Base-by-base conservation (phyloP, 1,140 invertebrate genomes). In the Penaeus indicus region DNA sequence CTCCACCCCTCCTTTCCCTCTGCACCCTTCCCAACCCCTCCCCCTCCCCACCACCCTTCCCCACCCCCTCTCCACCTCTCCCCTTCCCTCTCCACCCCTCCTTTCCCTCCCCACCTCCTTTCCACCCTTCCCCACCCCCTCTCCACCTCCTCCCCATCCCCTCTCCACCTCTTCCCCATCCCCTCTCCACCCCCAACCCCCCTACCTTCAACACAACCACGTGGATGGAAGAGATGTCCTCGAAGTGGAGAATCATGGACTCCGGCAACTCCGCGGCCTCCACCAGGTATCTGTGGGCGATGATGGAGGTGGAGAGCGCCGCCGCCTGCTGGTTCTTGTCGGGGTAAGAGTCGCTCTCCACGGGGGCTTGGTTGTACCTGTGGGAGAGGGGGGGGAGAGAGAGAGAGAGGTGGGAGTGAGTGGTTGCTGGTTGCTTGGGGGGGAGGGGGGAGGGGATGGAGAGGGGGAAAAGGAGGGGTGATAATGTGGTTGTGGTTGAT, bases 211-310 rank as follows among this genome's bases (percentile, higher is more conserved):
- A 85, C 16, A 89, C 84, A 72, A 86, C 63, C 25, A 86, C 42
- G 69, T 90, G 90, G 38, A 90, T 90, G 60, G 90, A 89, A 10
- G 90, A 84, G 38, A 90, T 90, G 72, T 90, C 90, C 38, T 88
- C 61, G 79, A 89, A 90, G 77, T 90, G 90, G 7, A 90, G 87
- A 10, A 90, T 90, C 87, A 90, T 89, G 61, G 90, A 90, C 79
- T 90, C 67, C 0, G 86, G 86, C 5, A 78, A 27, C 27, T 64
- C 32, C 10, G 88, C 84, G 5, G 90, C 90, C 80, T 90, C 90
- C 16, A 84, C 62, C 84, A 90, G 77, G 79, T 89, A 90, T 13
- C 90, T 75, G 87, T 90, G 87, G 16, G 87, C 42, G 84, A 90
- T 77, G 38, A 90, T 89, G 78, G 90, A 88, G 69, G 87, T 84